Percentiles rank a stretch among this genome's conserved stretches.
These are phyloP conservation scores for Phasianus colchicus DNA, from an alignment of 2,113 vertebrate genomes.

Conservation along the genomic window DNA sequence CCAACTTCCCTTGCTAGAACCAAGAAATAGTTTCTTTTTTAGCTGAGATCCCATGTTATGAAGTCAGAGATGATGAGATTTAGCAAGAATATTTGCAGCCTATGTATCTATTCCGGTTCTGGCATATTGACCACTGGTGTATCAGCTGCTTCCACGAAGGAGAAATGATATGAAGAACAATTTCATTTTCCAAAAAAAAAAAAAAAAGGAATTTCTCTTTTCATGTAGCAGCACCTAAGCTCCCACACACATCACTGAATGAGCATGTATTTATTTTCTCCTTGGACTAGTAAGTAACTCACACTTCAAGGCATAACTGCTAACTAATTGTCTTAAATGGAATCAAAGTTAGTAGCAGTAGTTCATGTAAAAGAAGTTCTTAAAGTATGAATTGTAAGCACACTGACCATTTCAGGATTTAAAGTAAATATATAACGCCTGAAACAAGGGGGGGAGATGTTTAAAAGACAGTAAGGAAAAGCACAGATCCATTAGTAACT, in stretches of 20 bases:
- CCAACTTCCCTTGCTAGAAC: background rate
- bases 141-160: background rate
- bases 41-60: background rate
- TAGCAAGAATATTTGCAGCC: background rate
- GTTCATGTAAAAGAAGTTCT: background rate
- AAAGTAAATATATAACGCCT: background rate
- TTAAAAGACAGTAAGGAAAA: background rate
- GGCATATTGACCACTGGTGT: background rate
- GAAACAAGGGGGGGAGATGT: background rate
- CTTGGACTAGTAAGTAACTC: background rate
- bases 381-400: background rate
- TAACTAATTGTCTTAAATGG: background rate
- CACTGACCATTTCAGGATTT: background rate
- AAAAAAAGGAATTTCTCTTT: background rate
- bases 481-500: background rate
- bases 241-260: background rate
- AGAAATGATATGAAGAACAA: background rate
- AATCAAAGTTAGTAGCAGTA: background rate
- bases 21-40: background rate
- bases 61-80: background rate
- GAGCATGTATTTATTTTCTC: background rate
- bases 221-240: background rate
- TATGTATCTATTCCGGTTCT: background rate
- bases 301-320: background rate
- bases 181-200: background rate